Conservation (phyloP, 2,113 vertebrate species). For the Podilymbus podiceps region DNA sequence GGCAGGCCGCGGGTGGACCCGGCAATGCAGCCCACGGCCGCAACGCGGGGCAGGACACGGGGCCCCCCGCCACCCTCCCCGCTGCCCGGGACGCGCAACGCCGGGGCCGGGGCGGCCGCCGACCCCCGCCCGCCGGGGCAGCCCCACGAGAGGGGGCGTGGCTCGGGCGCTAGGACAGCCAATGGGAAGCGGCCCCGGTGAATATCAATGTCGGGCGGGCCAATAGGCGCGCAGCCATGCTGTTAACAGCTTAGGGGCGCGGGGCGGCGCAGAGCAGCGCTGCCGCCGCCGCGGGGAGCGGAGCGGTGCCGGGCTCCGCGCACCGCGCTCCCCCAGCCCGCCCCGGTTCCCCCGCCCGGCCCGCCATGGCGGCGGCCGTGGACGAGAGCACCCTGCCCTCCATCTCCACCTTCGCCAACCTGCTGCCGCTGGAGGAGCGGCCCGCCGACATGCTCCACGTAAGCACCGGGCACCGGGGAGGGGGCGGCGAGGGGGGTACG, state of each 20-base stretch:
- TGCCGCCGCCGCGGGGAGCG: constrained; percentile 30
- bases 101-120: no score
- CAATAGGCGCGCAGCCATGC: constrained; percentile 34
- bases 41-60: accelerated
- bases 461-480: neutral
- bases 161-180: accelerated
- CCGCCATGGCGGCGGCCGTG: constrained; percentile 62
- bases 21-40: neutral
- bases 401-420: constrained; percentile 59
- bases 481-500: neutral
- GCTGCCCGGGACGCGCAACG: no score
- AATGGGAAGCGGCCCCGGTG: neutral
- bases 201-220: neutral
- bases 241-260: constrained; percentile 47
- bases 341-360: neutral
- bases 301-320: constrained; percentile 16
- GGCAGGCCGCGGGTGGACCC: neutral
- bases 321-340: neutral
- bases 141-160: neutral
- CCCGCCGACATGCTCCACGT: constrained; percentile 28
- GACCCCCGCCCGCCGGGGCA: neutral
- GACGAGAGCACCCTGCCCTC: constrained; percentile 56
- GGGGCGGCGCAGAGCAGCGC: constrained; percentile 28
- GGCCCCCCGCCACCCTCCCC: accelerated
- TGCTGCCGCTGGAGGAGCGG: constrained; percentile 46